Evolutionary conservation across 2,888 invertebrate genomes (phyloP), one percentile per base, ranked within the genome.

Genomic region (Zygothrica quintamaculata): DNA sequence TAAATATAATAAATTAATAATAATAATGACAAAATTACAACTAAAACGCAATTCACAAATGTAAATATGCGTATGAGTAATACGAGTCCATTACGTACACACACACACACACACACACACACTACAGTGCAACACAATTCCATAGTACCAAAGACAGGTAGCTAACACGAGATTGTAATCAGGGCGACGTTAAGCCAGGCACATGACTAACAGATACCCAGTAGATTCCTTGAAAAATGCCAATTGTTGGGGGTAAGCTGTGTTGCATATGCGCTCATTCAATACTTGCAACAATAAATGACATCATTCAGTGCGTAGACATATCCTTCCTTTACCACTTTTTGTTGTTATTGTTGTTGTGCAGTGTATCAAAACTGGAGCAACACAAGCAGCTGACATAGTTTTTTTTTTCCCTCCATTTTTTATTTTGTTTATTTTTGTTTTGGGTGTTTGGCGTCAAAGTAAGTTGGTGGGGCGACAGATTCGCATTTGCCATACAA

Each of bases 41-140:
- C n/a, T 84, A 58, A 66, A 64, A 60, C 81, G 74, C 84, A 66
- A 74, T 84, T 68, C 26, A 22, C 34, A 40, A 52, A 53, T 40
- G 16, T 29, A 31, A 40, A 53, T 42, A 42, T 44, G 64, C 58
- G 77, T 66, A 81, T 78, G 78, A 70, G 78, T 74, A 84, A 78
- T 59, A 33, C 33, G 11, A 50, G 47, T 18, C 26, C 36, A 62
- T 80, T 58, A 60, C 66, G 80, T 65, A 84, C 79, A 77, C 84
- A 74, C 52, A 50, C 12, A n/a, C n/a, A n/a, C n/a, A n/a, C n/a
- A n/a, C n/a, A n/a, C n/a, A n/a, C n/a, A n/a, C 52, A 65, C 12
- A 25, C 13, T 26, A 36, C 47, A 13, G 31, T 40, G 18, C n/a
- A 6, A 9, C 11, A 22, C 16, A 26, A 13, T 47, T 31, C 48